Conservation (phyloP, 64 coral and sea anemone genomes). For the Porites australiensis region DNA sequence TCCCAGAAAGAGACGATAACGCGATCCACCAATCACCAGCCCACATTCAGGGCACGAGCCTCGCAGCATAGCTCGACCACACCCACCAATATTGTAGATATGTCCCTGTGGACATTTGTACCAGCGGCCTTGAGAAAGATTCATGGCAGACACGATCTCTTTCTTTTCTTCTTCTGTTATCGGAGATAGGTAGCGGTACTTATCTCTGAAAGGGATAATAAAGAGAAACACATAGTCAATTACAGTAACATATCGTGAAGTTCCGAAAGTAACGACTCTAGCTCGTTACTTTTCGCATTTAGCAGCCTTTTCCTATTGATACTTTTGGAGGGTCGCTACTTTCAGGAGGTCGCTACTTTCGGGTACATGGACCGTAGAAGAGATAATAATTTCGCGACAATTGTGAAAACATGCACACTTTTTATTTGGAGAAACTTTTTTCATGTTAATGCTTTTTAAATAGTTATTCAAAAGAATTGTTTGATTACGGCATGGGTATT, state of each 20-base stretch:
- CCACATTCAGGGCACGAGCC: conserved; percentile 47
- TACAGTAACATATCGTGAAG: neutral
- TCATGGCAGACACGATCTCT: conserved; percentile 83
- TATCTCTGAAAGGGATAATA: neutral
- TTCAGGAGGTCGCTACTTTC: too few species aligned
- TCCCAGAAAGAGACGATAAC: conserved; percentile 64
- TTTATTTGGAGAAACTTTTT: too few species aligned
- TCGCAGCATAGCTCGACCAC: conserved; percentile 26
- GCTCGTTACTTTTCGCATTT: too few species aligned
- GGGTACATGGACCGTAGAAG: too few species aligned
- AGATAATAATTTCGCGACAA: too few species aligned
- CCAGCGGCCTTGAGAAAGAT: conserved; percentile 84
- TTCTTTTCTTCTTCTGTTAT: conserved; percentile 74
- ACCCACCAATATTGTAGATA: conserved; percentile 88
- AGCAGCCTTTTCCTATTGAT: too few species aligned
- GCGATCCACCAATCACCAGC: conserved; percentile 57
- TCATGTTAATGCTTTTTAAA: too few species aligned
- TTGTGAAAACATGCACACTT: too few species aligned
- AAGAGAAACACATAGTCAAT: neutral
- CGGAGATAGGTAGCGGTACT: neutral
- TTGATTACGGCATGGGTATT: too few species aligned
- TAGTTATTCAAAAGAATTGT: too few species aligned
- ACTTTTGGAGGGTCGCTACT: too few species aligned
- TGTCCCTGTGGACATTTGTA: conserved; percentile 87
- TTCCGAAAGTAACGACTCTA: too few species aligned